phyloP scores from a whole-genome alignment of 2,888 invertebrate species.

The Stenodera caucasica region DNA sequence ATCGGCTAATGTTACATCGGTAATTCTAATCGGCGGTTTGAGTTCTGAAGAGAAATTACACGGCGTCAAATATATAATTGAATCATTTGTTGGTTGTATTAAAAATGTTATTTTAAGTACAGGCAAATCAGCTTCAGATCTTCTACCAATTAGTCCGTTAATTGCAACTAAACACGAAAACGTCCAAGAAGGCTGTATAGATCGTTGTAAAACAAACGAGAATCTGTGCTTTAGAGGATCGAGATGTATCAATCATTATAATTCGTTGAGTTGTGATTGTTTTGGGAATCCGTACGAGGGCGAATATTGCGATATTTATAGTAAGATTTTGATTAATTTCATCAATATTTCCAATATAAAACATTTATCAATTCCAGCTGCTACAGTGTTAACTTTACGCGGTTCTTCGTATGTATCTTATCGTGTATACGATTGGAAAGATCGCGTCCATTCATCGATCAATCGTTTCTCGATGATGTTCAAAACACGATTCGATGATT shows the following conservation, averaged over 20 bases:
- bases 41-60: constrained; percentile 87
- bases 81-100: constrained; percentile 91
- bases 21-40: constrained; percentile 85
- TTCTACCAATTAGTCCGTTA: constrained; percentile 77
- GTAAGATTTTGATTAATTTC: constrained; percentile 63
- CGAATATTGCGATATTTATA: constrained; percentile 86
- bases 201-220: constrained; percentile 78
- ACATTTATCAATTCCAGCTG: constrained; percentile 64
- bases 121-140: constrained; percentile 81
- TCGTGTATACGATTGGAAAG: constrained; percentile 90
- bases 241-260: constrained; percentile 89
- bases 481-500: constrained; percentile 89
- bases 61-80: constrained; percentile 89
- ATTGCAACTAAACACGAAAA: constrained; percentile 88
- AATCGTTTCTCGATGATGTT: constrained; percentile 88
- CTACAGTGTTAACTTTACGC: constrained; percentile 81
- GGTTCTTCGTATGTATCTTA: constrained; percentile 93
- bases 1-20: constrained; percentile 81
- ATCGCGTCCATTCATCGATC: constrained; percentile 83
- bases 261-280: constrained; percentile 87
- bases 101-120: constrained; percentile 84
- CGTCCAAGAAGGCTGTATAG: constrained; percentile 84
- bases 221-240: constrained; percentile 88
- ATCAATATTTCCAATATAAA: too few species aligned
- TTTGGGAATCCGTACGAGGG: constrained; percentile 92